Evolutionary conservation across 2,888 invertebrate genomes (phyloP).

Genomic region (Ethmia dodecea): DNA sequence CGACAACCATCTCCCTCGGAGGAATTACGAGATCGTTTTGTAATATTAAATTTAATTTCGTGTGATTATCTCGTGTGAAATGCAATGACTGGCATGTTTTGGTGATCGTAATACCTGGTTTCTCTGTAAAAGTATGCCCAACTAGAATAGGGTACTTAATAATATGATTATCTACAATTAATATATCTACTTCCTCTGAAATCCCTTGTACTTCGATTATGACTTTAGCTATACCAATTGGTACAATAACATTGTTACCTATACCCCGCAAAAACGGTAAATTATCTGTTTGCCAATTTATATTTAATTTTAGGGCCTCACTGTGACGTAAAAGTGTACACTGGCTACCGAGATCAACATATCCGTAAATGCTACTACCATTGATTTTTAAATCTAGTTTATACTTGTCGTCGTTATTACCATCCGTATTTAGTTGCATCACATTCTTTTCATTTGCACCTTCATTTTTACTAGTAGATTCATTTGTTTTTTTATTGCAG

Average conservation of each 20-base stretch:
- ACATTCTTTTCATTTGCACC: not conserved
- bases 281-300: not conserved
- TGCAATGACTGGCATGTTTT: not conserved
- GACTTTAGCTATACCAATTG: conserved; percentile 1
- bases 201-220: conserved; percentile 2
- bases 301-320: conserved; percentile 1
- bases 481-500: not conserved
- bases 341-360: conserved; percentile 18
- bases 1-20: not conserved
- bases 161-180: not conserved
- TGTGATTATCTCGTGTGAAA: not conserved
- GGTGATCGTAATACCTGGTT: conserved; percentile 4
- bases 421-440: not conserved
- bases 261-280: conserved; percentile 12
- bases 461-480: not conserved
- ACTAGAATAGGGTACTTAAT: conserved; percentile 2
- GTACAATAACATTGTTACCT: conserved; percentile 6
- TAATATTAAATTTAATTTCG: not conserved
- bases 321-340: conserved; percentile 9
- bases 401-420: conserved; percentile 10
- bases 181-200: not conserved
- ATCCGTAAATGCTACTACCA: conserved; percentile 1
- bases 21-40: not conserved
- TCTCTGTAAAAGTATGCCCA: conserved; percentile 5
- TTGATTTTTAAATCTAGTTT: conserved; percentile 7